Conservation (phyloP, 2,113 vertebrate species). For the Romanogobio albipinnatus region DNA sequence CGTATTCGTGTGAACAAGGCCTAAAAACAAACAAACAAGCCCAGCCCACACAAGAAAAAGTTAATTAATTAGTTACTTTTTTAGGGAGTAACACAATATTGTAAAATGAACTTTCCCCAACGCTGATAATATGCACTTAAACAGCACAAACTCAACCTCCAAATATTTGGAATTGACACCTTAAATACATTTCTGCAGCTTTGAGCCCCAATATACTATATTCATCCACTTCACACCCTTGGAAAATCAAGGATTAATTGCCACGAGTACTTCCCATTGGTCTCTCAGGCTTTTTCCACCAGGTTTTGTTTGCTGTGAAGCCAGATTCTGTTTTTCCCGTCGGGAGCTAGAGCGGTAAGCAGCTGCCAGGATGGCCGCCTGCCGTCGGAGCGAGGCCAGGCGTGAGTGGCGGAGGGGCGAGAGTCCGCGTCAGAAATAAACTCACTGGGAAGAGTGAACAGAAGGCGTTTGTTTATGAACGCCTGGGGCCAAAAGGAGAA, state of each 20-base stretch:
- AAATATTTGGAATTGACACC: background rate
- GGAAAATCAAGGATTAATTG: constrained; percentile 60
- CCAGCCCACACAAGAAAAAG: no score
- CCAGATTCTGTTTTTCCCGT: constrained; percentile 62
- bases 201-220: background rate
- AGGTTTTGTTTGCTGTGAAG: constrained; percentile 68
- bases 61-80: no score
- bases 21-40: no score
- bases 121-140: no score
- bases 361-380: constrained; percentile 70
- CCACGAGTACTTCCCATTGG: constrained; percentile 25
- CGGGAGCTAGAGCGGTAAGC: constrained; percentile 62
- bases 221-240: background rate
- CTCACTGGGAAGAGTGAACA: constrained; percentile 37
- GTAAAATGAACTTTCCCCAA: no score
- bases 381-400: constrained; percentile 67
- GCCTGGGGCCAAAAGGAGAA: constrained; percentile 51
- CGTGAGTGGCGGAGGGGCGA: constrained; percentile 49
- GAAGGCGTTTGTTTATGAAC: constrained; percentile 63
- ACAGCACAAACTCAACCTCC: background rate
- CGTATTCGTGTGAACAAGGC: no score
- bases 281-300: constrained; percentile 49
- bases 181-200: background rate
- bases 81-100: no score
- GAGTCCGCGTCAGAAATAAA: constrained; percentile 46